Evolutionary conservation across 92 coral and sea anemone species (phyloP), one percentile per base, ranked within the genome.

Genomic region (Zoanthus sansibaricus): DNA sequence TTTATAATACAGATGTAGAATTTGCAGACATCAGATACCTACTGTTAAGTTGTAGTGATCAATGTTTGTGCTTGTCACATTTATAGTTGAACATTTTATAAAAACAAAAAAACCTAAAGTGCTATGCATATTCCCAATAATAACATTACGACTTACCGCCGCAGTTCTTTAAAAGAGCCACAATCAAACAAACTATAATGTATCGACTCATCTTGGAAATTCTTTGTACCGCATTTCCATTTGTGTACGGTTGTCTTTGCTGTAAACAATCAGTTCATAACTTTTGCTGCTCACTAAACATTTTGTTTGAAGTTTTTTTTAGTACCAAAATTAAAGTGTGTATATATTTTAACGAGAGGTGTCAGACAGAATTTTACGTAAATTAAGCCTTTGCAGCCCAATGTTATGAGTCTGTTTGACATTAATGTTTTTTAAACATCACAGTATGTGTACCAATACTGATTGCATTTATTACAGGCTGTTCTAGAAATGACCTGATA

Each of bases 401-500:
- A 3, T 62, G 69, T 62, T 62, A 17, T 62, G 17, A n/a, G 20
- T 62, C 69, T 62, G 30, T 62, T 62, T 18, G n/a, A 16, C 6
- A 31, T 62, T 17, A 62, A 62, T 62, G 69, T 62, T 62, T 62
- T 5, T 62, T 62, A 49, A 62, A 17, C 69, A 62, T 62, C 21
- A 62, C 69, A 3, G 42, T 4, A 37, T 37, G 30, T 6, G 30
- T 8, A 62, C 30, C n/a, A 20, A 7, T 62, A 18, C 30, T 62
- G 30, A 62, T 62, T 62, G 21, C 21, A 18, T 62, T 20, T 62
- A 9, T 62, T 62, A n/a, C 3, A 62, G 32, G 9, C 69, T 17
- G 15, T 17, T 18, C 69, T 62, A 62, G 69, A 62, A 62, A 62
- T 17, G 69, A 62, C 69, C 69, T 62, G 69, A 62, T 62, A 62